phyloP scores from a whole-genome alignment of 2,797 vertebrate genomes.

The Mycteria americana region DNA sequence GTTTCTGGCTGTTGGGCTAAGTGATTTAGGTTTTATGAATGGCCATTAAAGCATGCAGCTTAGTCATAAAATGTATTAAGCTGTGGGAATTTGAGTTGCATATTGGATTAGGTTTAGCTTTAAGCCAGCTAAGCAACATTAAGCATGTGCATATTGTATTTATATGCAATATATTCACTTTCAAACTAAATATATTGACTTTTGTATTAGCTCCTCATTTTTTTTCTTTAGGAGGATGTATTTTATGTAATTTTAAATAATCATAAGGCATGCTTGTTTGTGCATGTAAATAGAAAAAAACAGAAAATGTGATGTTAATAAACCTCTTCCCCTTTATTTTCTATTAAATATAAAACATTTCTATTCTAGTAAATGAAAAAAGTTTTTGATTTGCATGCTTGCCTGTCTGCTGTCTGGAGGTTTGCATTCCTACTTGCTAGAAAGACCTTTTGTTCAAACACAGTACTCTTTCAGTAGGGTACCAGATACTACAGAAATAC shows the following conservation, averaged over 20 bases:
- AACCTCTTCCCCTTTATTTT: neutral
- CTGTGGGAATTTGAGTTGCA: neutral
- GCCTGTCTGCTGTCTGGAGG: neutral
- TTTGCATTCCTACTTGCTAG: neutral
- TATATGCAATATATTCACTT: neutral
- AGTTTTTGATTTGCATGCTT: neutral
- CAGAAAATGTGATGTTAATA: neutral
- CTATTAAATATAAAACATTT: neutral
- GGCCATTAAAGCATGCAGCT: neutral
- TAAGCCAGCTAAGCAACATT: neutral
- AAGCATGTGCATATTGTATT: neutral
- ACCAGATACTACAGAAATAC: neutral
- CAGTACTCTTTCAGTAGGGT: neutral
- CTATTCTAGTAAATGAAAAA: neutral
- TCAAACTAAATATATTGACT: neutral
- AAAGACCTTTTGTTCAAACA: neutral
- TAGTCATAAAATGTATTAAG: neutral
- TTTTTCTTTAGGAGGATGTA: neutral
- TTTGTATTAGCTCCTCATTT: neutral
- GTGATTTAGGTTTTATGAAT: neutral
- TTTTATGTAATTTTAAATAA: neutral
- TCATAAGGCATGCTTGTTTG: neutral
- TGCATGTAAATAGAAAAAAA: neutral
- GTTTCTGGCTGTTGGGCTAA: neutral
- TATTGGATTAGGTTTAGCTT: neutral